These are phyloP conservation scores for Lithophane leautieri DNA, from an alignment of 2,888 invertebrate species.

Conservation along the genomic window DNA sequence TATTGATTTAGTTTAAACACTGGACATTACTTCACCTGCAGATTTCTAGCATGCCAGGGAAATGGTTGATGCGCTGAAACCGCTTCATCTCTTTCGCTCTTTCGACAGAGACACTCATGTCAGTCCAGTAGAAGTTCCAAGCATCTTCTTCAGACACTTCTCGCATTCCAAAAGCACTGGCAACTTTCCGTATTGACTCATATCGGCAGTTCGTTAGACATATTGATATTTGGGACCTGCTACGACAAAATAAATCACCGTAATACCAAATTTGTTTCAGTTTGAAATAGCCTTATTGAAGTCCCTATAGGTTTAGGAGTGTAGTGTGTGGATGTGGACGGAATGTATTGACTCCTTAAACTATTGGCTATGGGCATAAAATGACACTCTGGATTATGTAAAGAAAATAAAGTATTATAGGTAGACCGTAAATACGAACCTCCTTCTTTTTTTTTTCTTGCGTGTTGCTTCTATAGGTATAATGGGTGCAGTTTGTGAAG, in stretches of 20 bases:
- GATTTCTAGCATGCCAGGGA: conserved; percentile 97
- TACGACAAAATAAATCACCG: not conserved
- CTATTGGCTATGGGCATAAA: not conserved
- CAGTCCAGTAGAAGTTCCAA: conserved; percentile 98
- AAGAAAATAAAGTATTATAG: not conserved
- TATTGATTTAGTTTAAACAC: not conserved
- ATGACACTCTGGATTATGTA: not conserved
- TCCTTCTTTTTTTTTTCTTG: conserved; percentile 87
- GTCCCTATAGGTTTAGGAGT: not conserved
- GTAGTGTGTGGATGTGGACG: not conserved
- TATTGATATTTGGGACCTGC: conserved; percentile 90
- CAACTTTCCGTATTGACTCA: conserved; percentile 93
- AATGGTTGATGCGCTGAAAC: conserved; percentile 98
- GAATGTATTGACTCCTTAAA: not conserved
- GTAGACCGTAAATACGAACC: conserved; percentile 66
- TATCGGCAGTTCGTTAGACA: conserved; percentile 93
- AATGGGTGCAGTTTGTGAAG: conserved; percentile 82
- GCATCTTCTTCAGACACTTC: conserved; percentile 95
- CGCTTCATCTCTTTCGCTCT: conserved; percentile 97
- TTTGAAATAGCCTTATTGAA: not conserved
- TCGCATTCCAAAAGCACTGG: conserved; percentile 93
- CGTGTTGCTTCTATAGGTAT: conserved; percentile 79
- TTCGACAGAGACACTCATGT: conserved; percentile 96
- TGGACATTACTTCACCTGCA: conserved; percentile 88
- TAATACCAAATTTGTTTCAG: not conserved